Evolutionary conservation across 2,113 vertebrate genomes (phyloP), one percentile per base, ranked within the genome.

Genomic region (Climacteris rufus): DNA sequence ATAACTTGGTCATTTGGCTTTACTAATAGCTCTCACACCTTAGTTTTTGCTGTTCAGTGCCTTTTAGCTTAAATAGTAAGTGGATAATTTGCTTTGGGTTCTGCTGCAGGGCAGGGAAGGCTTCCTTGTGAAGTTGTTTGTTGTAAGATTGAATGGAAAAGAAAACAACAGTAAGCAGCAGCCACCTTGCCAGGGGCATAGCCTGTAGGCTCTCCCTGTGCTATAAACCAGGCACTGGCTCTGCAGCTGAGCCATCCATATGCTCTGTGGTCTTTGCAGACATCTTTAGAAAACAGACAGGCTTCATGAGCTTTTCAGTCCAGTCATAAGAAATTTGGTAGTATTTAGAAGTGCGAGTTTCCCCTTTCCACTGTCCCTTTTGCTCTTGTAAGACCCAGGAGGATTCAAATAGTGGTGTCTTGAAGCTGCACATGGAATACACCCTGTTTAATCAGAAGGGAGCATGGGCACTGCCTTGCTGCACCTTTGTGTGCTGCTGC

Each of bases 141-240:
- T 82, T 87, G 4, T 54, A 37, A 53, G 54, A 11, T 1, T 24
- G 42, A 54, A 39, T 64, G 65, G 68, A 44, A 83, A 74, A 42
- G 59, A 69, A 52, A 77, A 18, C 37, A 87, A 7, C 47, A 79
- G 78, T 31, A n/a, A 72, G 61, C n/a, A 86, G 80, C 33, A 92
- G 50, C 45, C 47, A 64, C 91, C 52, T 94, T 92, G 94, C 96
- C 42, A 20, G 47, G 25, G 69, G 82, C 85, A 42, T 9, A 72
- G 71, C 83, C 66, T 47, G 45, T 15, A 52, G 85, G 64, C 59
- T 83, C 53, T 72, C 35, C 79, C 71, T 65, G 49, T 56, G 82
- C 66, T 47, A 1, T 49, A 20, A 64, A 50, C 42, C 82, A 54
- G 70, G 49, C 23, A 7, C 52, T 57, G 56, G 45, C 70, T 82